A percentile compares a stretch with the other conserved stretches of the same genome.
phyloP scores from a whole-genome alignment of 2,113 vertebrate species.

The Hiodon tergisus region DNA sequence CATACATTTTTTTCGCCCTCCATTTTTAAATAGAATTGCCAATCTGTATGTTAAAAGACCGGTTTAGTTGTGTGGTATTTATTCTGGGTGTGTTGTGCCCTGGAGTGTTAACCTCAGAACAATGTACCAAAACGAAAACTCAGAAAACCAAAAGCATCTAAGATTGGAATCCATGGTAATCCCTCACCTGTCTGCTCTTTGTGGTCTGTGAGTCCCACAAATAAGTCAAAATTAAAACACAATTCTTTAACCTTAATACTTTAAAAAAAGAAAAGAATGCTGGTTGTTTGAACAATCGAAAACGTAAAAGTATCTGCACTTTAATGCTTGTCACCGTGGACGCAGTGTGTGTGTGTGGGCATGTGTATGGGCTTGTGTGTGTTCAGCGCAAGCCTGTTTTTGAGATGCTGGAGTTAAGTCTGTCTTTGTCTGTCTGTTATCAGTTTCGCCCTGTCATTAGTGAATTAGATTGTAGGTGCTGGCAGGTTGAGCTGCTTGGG shows the following conservation, averaged over 20 bases:
- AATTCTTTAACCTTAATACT: constrained; percentile 50
- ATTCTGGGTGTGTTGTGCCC: constrained; percentile 23
- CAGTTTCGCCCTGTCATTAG: constrained; percentile 67
- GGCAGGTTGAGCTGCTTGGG: constrained; percentile 36
- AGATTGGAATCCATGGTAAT: constrained; percentile 37
- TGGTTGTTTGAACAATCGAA: constrained; percentile 58
- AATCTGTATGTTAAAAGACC: background rate
- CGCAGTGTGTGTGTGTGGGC: constrained; percentile 27
- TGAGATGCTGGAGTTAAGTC: constrained; percentile 40
- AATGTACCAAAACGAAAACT: constrained; percentile 21
- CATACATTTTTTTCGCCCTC: too few relatives aligned
- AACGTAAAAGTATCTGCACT: constrained; percentile 49
- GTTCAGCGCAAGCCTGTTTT: constrained; percentile 33
- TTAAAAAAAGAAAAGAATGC: background rate
- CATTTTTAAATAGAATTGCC: background rate
- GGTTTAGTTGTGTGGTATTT: constrained; percentile 19
- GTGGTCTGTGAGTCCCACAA: constrained; percentile 22
- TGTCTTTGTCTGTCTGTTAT: constrained; percentile 62
- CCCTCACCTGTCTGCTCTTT: constrained; percentile 50
- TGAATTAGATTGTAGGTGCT: constrained; percentile 57
- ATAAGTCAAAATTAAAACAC: constrained; percentile 31
- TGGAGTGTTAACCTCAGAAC: constrained; percentile 28
- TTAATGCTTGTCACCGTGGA: constrained; percentile 37
- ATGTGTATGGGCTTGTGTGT: constrained; percentile 22
- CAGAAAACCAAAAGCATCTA: constrained; percentile 18